Conservation (phyloP, 2,888 invertebrate species). For the Dugesia japonica region DNA sequence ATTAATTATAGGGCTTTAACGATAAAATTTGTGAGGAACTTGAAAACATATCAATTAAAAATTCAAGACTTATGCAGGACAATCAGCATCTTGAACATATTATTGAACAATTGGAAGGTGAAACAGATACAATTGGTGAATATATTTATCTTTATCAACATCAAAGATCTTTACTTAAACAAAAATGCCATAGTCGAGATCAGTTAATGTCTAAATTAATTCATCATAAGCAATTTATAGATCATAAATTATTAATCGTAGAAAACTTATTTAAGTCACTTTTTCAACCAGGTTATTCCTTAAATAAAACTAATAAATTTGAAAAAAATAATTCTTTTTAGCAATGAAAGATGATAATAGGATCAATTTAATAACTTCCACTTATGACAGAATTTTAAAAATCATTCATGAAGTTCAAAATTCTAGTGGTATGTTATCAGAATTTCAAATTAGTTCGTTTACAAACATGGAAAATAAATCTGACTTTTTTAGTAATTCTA, state of each 20-base stretch:
- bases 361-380: no score
- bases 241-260: neutral
- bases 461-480: no score
- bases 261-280: neutral
- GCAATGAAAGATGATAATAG: no score
- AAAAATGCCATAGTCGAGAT: neutral
- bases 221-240: neutral
- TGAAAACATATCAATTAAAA: neutral
- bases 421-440: no score
- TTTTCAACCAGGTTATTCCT: neutral
- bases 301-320: no score
- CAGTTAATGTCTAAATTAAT: neutral
- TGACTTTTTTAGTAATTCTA: no score
- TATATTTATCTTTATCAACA: slow-evolving; percentile 88
- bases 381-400: no score
- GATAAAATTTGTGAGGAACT: neutral
- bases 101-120: slow-evolving; percentile 75
- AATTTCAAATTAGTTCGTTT: no score
- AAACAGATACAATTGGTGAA: slow-evolving; percentile 92
- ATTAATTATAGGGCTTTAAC: no score
- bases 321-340: no score
- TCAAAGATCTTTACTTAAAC: slow-evolving; percentile 54
- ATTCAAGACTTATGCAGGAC: neutral
- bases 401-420: no score
- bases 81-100: slow-evolving; percentile 64